Evolutionary conservation across 2,113 vertebrate genomes (phyloP).

Genomic region (Passer montanus): DNA sequence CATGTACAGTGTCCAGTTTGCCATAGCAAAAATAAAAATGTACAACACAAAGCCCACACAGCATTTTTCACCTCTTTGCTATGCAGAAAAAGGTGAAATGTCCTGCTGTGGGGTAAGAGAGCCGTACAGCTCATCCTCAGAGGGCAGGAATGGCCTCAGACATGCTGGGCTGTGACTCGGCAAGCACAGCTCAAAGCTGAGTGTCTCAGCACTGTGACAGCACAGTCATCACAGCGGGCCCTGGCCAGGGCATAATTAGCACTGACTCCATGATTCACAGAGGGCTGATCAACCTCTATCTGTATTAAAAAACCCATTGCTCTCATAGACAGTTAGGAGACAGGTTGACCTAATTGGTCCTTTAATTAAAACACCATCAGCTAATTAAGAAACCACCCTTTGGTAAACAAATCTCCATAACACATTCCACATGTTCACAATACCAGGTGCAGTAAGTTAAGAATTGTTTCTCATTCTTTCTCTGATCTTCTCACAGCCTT

Average conservation of each 20-base stretch:
- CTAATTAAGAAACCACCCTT: too few relatives aligned
- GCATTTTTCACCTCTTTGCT: not conserved
- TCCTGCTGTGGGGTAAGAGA: not conserved
- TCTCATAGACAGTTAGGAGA: not conserved
- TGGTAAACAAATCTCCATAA: not conserved
- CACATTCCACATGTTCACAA: not conserved
- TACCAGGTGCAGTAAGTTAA: not conserved
- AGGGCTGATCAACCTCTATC: not conserved
- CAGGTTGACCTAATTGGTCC: not conserved
- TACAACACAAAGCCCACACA: not conserved
- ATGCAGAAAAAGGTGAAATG: not conserved
- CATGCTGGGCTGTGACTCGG: fast-evolving
- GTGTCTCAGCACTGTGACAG: not conserved
- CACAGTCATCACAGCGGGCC: not conserved
- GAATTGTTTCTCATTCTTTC: not conserved
- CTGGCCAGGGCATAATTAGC: not conserved
- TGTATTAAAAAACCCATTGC: not conserved
- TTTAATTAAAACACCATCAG: not conserved
- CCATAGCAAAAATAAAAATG: not conserved
- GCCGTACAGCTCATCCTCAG: not conserved
- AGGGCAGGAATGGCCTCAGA: not conserved
- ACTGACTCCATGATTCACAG: not conserved
- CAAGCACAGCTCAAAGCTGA: not conserved
- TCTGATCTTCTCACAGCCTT: not conserved
- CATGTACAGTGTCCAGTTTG: fast-evolving